Percentiles rank a stretch among this genome's conserved stretches.
These are phyloP conservation scores for Chondrilla cf. caribensis DNA, from an alignment of 37 sponge, comb jelly and placozoan species.

Conservation along the genomic window DNA sequence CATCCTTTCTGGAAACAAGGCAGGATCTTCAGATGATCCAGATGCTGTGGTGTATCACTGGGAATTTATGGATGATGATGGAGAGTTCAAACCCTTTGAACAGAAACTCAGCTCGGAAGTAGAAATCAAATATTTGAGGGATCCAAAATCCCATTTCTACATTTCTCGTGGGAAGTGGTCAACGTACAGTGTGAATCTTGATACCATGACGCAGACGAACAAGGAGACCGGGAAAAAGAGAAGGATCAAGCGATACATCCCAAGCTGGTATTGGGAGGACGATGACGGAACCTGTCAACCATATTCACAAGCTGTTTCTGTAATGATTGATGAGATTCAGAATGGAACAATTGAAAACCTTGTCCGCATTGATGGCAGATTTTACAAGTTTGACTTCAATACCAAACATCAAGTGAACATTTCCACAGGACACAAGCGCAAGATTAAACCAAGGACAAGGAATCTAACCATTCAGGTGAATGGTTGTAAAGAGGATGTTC, in stretches of 20 bases:
- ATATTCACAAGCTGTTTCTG: slow-evolving; percentile 38
- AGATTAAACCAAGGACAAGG: background rate
- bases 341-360: background rate
- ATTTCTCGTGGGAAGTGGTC: background rate
- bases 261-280: slow-evolving; percentile 50
- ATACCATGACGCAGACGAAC: slow-evolving; percentile 70
- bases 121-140: slow-evolving; percentile 1
- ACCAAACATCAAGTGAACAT: slow-evolving; percentile 10
- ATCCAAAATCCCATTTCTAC: slow-evolving; percentile 12
- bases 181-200: slow-evolving; percentile 46
- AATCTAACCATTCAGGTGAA: slow-evolving; percentile 22
- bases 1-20: too few species aligned
- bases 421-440: background rate
- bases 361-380: background rate
- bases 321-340: slow-evolving; percentile 45
- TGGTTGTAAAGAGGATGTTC: slow-evolving; percentile 39
- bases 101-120: background rate
- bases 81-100: slow-evolving; percentile 36
- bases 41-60: slow-evolving; percentile 25
- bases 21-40: too few species aligned
- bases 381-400: slow-evolving; percentile 7
- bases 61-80: slow-evolving; percentile 51
- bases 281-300: slow-evolving; percentile 29
- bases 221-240: slow-evolving; percentile 21
- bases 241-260: background rate